Percentiles rank a stretch among this genome's conserved stretches.
These are phyloP conservation scores for Drosophila littoralis DNA, from an alignment of 1,140 invertebrate species.

Conservation along the genomic window DNA sequence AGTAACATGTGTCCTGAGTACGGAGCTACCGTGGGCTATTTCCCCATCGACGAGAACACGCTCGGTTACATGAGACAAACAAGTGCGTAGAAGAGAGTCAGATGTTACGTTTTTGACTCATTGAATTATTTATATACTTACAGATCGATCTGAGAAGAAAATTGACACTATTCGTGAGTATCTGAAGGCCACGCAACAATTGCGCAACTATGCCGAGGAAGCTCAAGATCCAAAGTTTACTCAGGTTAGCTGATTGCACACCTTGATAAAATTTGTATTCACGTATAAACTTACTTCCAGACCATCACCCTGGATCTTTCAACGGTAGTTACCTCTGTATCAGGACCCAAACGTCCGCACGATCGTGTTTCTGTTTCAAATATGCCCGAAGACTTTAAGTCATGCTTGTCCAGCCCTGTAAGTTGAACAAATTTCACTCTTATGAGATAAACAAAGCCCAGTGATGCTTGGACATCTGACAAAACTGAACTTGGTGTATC, in stretches of 20 bases:
- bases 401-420: constrained; percentile 96
- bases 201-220: constrained; percentile 92
- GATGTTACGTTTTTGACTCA: neutral
- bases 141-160: constrained; percentile 93
- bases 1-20: constrained; percentile 99
- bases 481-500: constrained; percentile 86
- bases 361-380: constrained; percentile 95
- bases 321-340: constrained; percentile 96
- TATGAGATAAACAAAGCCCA: constrained; percentile 87
- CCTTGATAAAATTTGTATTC: neutral
- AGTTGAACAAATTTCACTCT: constrained; percentile 80
- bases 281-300: constrained; percentile 80
- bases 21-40: constrained; percentile 97
- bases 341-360: constrained; percentile 98
- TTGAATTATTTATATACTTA: constrained; percentile 36
- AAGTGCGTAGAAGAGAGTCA: constrained; percentile 86
- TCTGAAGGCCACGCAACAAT: constrained; percentile 91
- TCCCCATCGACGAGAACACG: constrained; percentile 96
- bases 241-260: constrained; percentile 85
- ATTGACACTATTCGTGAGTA: constrained; percentile 94
- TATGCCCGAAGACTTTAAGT: constrained; percentile 95
- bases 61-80: constrained; percentile 95
- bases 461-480: constrained; percentile 85
- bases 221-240: constrained; percentile 95
- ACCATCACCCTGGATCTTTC: constrained; percentile 94